Percentiles rank a stretch among this genome's conserved stretches.
Conservation (phyloP, 2,797 vertebrate species). For the Thunnus albacares region DNA sequence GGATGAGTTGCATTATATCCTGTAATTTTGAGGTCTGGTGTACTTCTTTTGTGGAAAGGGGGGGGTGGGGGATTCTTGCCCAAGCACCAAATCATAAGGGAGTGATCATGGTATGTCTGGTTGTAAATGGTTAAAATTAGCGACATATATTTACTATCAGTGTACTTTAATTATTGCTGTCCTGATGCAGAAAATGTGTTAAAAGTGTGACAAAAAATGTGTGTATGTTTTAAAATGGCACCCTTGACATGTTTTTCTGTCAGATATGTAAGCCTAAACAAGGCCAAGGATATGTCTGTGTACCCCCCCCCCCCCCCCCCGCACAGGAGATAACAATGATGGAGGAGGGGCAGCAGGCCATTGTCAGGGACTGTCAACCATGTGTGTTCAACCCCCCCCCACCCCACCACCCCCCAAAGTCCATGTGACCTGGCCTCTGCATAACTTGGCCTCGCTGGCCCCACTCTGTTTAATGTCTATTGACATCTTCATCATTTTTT, state of each 20-base stretch:
- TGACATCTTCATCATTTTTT: slow-evolving; percentile 7
- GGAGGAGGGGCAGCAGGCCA: slow-evolving; percentile 69
- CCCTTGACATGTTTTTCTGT: background rate
- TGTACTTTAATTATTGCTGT: background rate
- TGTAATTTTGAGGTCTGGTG: slow-evolving; percentile 71
- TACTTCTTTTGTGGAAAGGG: slow-evolving; percentile 40
- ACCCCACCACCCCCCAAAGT: background rate
- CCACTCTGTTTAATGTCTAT: slow-evolving; percentile 28
- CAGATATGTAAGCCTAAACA: slow-evolving; percentile 24
- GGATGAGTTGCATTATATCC: slow-evolving; percentile 73
- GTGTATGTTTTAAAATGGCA: background rate
- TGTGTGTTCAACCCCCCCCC: slow-evolving; percentile 10
- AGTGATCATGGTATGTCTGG: background rate
- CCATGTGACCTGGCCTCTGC: slow-evolving; percentile 51
- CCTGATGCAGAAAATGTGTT: too few relatives aligned
- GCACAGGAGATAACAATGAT: slow-evolving; percentile 46
- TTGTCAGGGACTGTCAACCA: slow-evolving; percentile 66
- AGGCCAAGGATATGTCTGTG: slow-evolving; percentile 7
- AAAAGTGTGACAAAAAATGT: too few relatives aligned
- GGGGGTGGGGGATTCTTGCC: background rate
- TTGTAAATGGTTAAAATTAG: slow-evolving; percentile 8
- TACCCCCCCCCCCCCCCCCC: slow-evolving; percentile 10
- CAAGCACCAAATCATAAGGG: slow-evolving; percentile 26
- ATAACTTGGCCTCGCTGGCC: slow-evolving; percentile 27
- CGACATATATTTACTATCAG: background rate